A percentile compares a stretch with the other conserved stretches of the same genome.
Conservation (phyloP, 2,113 vertebrate species). For the Pollimyrus isidori region DNA sequence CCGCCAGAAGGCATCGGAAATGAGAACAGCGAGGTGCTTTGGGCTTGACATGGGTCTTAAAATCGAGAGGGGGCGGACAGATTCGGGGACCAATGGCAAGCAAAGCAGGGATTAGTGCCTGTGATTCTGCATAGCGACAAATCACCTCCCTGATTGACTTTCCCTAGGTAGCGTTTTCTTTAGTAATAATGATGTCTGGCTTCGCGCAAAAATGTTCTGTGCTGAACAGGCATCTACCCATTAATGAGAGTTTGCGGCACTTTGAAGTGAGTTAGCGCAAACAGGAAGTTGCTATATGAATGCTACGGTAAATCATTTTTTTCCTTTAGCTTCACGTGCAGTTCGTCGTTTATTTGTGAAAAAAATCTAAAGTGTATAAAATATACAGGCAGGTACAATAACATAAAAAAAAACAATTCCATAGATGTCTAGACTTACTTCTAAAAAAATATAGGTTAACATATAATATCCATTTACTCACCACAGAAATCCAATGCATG, state of each 20-base stretch:
- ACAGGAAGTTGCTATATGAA: neutral
- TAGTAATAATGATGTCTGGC: conserved; percentile 54
- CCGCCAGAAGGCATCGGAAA: conserved; percentile 74
- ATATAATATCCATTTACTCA: neutral
- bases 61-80: conserved; percentile 66
- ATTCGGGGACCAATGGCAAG: conserved; percentile 67
- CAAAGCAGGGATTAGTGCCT: conserved; percentile 71
- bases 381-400: neutral
- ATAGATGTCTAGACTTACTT: neutral
- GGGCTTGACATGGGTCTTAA: conserved; percentile 74
- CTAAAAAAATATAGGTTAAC: neutral
- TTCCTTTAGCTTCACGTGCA: neutral
- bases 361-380: neutral
- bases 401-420: neutral
- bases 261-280: neutral
- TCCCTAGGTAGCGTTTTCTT: conserved; percentile 33
- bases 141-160: conserved; percentile 54
- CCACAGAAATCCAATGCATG: neutral
- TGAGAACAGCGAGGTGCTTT: conserved; percentile 68
- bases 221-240: neutral
- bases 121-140: conserved; percentile 64
- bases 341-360: neutral
- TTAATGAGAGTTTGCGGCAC: neutral
- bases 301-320: neutral
- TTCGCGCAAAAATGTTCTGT: conserved; percentile 28